These are phyloP conservation scores for Sminthurinus aureus DNA, from an alignment of 2,888 invertebrate genomes.

Conservation along the genomic window DNA sequence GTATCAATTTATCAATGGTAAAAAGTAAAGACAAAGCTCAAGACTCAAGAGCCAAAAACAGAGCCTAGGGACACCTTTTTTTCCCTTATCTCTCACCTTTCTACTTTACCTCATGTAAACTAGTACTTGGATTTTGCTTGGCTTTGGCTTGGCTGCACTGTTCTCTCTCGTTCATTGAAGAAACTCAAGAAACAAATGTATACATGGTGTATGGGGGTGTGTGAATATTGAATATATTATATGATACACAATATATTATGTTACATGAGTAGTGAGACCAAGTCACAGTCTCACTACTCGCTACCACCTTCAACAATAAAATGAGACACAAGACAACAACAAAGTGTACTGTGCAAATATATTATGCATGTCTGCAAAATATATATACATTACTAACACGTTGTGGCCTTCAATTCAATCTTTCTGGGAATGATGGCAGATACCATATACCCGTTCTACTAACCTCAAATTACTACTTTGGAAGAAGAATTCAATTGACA, in stretches of 20 bases:
- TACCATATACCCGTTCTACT: conserved; percentile 34
- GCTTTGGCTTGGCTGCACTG: no score
- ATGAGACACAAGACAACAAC: neutral
- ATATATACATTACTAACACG: neutral
- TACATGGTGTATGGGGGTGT: no score
- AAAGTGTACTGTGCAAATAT: neutral
- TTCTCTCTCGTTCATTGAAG: neutral
- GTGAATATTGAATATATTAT: no score
- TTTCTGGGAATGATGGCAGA: conserved; percentile 18
- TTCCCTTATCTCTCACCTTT: no score
- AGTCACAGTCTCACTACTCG: neutral
- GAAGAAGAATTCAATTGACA: conserved; percentile 8
- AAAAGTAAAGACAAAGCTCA: no score
- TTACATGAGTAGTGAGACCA: neutral
- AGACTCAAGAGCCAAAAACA: no score
- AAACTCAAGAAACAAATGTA: no score
- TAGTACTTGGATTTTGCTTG: no score
- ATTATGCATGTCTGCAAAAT: neutral
- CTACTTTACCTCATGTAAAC: no score
- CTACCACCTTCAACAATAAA: neutral
- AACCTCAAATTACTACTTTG: conserved; percentile 26
- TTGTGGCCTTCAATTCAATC: conserved; percentile 31
- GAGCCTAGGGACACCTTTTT: no score
- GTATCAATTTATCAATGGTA: no score
- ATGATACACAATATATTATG: no score